Percentiles rank a stretch among this genome's conserved stretches.
phyloP scores from a whole-genome alignment of 2,113 vertebrate genomes.

The Catharus fuscescens region DNA sequence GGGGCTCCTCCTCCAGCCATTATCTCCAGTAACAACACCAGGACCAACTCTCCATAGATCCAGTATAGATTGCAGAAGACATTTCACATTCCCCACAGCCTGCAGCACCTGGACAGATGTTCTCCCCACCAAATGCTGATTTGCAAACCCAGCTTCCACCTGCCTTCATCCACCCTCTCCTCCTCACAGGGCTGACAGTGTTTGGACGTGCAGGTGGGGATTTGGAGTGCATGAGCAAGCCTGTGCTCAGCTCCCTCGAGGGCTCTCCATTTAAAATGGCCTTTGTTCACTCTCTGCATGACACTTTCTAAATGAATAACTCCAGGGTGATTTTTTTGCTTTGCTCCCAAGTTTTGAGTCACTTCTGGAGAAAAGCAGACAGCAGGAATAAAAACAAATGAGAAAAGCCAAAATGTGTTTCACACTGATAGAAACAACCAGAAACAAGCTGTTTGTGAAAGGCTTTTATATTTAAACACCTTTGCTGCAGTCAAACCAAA shows the following conservation, averaged over 20 bases:
- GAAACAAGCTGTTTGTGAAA: background rate
- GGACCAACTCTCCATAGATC: background rate
- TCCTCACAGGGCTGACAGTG: background rate
- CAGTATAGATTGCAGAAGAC: background rate
- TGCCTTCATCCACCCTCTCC: background rate
- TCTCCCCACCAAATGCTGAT: background rate
- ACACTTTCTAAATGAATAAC: background rate
- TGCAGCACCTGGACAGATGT: background rate
- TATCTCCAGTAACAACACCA: background rate
- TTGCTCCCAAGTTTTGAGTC: slow-evolving; percentile 10
- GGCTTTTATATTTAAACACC: background rate
- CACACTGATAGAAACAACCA: background rate
- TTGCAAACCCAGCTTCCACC: background rate
- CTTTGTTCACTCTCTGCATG: background rate
- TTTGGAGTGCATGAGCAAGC: background rate
- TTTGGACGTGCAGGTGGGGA: background rate
- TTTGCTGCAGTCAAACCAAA: background rate
- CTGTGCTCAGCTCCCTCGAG: background rate
- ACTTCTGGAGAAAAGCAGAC: slow-evolving; percentile 6
- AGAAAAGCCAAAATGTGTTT: background rate
- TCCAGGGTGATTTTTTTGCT: background rate
- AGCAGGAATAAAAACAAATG: slow-evolving; percentile 25
- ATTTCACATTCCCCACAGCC: background rate
- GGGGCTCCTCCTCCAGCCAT: background rate
- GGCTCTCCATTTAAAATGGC: background rate